phyloP scores from a whole-genome alignment of 2,888 invertebrate species.

The Smittia sp. region DNA sequence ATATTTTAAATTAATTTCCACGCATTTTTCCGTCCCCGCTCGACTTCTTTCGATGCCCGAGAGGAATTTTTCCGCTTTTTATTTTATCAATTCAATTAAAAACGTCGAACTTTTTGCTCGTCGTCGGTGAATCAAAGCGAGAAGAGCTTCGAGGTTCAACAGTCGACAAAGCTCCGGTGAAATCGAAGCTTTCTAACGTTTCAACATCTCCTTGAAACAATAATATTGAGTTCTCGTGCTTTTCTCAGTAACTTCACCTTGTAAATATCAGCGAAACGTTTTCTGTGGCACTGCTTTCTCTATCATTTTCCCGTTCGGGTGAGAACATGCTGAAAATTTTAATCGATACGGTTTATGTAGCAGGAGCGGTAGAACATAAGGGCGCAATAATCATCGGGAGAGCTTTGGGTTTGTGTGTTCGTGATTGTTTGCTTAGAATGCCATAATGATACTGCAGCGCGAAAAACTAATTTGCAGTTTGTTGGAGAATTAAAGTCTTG shows the following conservation, averaged over 20 bases:
- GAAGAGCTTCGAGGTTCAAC: too few relatives aligned
- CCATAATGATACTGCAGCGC: slow-evolving; percentile 6
- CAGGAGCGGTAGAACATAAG: not conserved
- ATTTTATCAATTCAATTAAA: too few relatives aligned
- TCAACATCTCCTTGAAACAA: not conserved
- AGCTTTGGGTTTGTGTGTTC: not conserved
- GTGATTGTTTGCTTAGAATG: slow-evolving; percentile 1
- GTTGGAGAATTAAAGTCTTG: slow-evolving; percentile 8
- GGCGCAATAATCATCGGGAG: not conserved
- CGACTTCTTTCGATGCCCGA: too few relatives aligned
- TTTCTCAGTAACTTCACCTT: not conserved
- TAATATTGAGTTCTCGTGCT: not conserved
- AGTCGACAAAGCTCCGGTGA: not conserved
- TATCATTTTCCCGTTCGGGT: not conserved
- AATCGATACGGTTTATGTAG: not conserved
- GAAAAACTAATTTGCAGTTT: slow-evolving; percentile 25
- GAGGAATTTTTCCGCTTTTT: too few relatives aligned
- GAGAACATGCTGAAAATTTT: slow-evolving; percentile 4
- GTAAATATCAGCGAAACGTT: not conserved
- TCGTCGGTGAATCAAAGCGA: too few relatives aligned
- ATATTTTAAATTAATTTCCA: slow-evolving; percentile 2
- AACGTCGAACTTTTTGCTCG: too few relatives aligned
- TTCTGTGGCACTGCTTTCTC: not conserved
- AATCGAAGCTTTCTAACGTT: not conserved
- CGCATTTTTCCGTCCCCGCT: too few relatives aligned